Evolutionary conservation across 2,113 vertebrate genomes (phyloP), one percentile per base, ranked within the genome.

Genomic region (Alectura lathami): DNA sequence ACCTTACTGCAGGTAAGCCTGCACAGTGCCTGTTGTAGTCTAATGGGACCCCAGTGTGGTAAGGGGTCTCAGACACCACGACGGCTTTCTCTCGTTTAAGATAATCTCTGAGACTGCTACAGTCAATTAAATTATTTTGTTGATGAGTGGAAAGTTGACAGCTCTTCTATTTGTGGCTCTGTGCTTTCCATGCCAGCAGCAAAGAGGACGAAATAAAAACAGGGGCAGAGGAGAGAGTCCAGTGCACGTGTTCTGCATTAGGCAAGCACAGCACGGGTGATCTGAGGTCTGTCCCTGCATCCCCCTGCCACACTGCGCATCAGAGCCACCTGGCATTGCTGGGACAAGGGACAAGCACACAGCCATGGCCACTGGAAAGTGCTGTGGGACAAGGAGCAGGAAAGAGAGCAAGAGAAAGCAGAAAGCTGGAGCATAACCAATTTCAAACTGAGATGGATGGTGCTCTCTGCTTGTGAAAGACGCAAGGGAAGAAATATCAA

Each of bases 381-480:
- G 21, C 36, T 24, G 2, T 0, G 1, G 86, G 72, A 69, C 0
- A 2, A 56, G 56, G 4, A 91, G 40, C 51, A 23, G 29, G 15
- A 69, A 69, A 83, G 36, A 47, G 45, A 57, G 53, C 75, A 54
- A 38, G 29, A 27, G 38, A 72, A 78, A 60, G 34, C 45, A 54
- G 74, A 48, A 96, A 93, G 68, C 2, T 75, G 50, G 30, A 93
- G 56, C 60, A 64, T 21, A 87, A 82, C 47, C 73, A 76, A 29
- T 77, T 91, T 68, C 59, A 42, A 76, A 88, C 40, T 0, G n/a
- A 94, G 85, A 96, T 87, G 91, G 89, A 93, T 93, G 89, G 56
- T 80, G 80, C 48, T 74, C 70, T 68, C 74, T 79, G 67, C 92
- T 76, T 38, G 3, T 63, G 43, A 22, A 57, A 93, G 86, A 47